phyloP scores from a whole-genome alignment of 1,140 invertebrate species.

The Carcinoscorpius rotundicauda region DNA sequence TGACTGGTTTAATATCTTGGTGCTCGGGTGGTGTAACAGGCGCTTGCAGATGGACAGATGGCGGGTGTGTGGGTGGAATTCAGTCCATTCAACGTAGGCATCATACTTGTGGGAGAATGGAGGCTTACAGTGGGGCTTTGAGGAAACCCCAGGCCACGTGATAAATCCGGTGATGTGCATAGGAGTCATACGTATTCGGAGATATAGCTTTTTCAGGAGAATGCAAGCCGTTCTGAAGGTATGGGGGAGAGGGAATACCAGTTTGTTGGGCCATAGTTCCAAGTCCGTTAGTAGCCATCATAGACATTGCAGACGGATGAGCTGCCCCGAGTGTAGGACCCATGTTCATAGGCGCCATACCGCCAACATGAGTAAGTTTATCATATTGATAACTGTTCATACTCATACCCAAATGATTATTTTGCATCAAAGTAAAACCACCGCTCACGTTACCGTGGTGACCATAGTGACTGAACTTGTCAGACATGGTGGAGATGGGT shows the following conservation, averaged over 20 bases:
- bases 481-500: slow-evolving; percentile 95
- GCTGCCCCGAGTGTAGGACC: slow-evolving; percentile 51
- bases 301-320: slow-evolving; percentile 46
- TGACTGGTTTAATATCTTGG: slow-evolving; percentile 16
- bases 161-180: slow-evolving; percentile 41
- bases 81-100: slow-evolving; percentile 35
- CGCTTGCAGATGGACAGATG: slow-evolving; percentile 34
- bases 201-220: slow-evolving; percentile 48
- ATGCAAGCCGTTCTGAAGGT: slow-evolving; percentile 59
- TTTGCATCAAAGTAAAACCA: slow-evolving; percentile 77
- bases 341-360: slow-evolving; percentile 44
- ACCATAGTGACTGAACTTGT: slow-evolving; percentile 43
- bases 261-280: slow-evolving; percentile 17
- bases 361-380: slow-evolving; percentile 33
- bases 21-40: slow-evolving; percentile 28
- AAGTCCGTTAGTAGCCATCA: slow-evolving; percentile 55
- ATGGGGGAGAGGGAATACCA: slow-evolving; percentile 51
- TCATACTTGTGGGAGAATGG: slow-evolving; percentile 35
- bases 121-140: slow-evolving; percentile 33
- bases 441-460: slow-evolving; percentile 43
- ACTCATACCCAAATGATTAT: slow-evolving; percentile 44
- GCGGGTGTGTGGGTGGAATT: slow-evolving; percentile 41
- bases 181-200: slow-evolving; percentile 47
- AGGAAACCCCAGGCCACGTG: slow-evolving; percentile 35
- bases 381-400: slow-evolving; percentile 29